Conservation (phyloP, 1,140 invertebrate genomes). For the Aphelinus atriplicis region DNA sequence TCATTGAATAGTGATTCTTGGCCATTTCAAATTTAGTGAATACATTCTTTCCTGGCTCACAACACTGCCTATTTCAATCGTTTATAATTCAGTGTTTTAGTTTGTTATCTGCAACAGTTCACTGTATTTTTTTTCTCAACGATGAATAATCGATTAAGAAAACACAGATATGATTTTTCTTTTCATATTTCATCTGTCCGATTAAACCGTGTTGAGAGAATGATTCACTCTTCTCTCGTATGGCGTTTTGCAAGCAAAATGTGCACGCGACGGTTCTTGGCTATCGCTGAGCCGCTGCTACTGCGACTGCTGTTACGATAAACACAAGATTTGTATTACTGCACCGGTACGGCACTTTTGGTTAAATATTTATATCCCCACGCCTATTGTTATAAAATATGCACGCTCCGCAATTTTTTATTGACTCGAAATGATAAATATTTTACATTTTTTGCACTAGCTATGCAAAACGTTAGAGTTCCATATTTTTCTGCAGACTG, state of each 20-base stretch:
- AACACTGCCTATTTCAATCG: no score
- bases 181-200: conserved; percentile 6
- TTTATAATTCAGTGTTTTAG: no score
- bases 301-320: conserved; percentile 23
- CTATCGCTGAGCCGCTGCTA: conserved; percentile 2
- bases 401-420: neutral
- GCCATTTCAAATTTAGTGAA: no score
- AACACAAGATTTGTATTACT: conserved; percentile 26
- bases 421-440: neutral
- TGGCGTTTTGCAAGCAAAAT: conserved; percentile 25
- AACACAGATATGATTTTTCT: neutral
- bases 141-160: conserved; percentile 26
- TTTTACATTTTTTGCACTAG: neutral
- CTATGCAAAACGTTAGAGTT: neutral
- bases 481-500: neutral
- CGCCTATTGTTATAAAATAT: conserved; percentile 18
- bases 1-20: no score
- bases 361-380: conserved; percentile 18
- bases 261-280: conserved; percentile 10
- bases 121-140: neutral
- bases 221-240: conserved; percentile 21
- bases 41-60: no score
- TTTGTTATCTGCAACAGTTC: no score
- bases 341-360: neutral
- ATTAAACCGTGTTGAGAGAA: conserved; percentile 8